Base-by-base conservation (phyloP, 2,888 invertebrate species). In the Scaptomyza reducta region DNA sequence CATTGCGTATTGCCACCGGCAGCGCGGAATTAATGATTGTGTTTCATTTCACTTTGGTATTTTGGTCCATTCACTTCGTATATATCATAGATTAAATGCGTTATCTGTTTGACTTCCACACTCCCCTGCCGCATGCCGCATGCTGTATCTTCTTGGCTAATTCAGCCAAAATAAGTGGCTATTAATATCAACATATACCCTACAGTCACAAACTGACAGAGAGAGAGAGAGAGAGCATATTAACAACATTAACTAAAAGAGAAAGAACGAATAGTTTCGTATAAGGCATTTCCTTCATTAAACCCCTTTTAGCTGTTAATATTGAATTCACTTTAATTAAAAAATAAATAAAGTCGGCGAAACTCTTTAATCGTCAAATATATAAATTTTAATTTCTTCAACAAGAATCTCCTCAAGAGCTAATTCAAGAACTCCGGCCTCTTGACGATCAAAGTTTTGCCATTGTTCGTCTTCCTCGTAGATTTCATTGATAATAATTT, bases 1-100 rank as follows among this genome's bases (percentile, higher is more conserved):
- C 61, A 42, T 62, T 49, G 50, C 47, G 41, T 60, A 58, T 64
- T 16, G 86, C 76, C 75, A 60, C 47, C 50, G 79, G 66, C 68
- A 77, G 50, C 51, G 51, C 77, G 81, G 77, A 84, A 87, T 81
- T 81, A 81, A 81, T 87, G 87, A 81, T 87, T 81, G 81, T 80
- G 79, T 80, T 87, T 65, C 80, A 81, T 81, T 80, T 79, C 57
- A 66, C 61, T 57, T 70, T 75, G 76, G 42, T 31, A 54, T 66
- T 65, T 51, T 42, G 49, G 66, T 22, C 45, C 56, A 50, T 50
- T 75, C 46, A 31, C 29, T 42, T 11, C 46, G 25, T 45, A 13
- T 42, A 53, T 58, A 61, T 76, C 71, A 65, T 55, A 70, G 73
- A 76, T 76, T 74, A 74, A 76, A 70, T 76, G 77, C 76, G 66